A percentile compares a stretch with the other conserved stretches of the same genome.
These are phyloP conservation scores for Sphenopsis melanotis DNA, from an alignment of 2,797 vertebrate species.

Conservation along the genomic window DNA sequence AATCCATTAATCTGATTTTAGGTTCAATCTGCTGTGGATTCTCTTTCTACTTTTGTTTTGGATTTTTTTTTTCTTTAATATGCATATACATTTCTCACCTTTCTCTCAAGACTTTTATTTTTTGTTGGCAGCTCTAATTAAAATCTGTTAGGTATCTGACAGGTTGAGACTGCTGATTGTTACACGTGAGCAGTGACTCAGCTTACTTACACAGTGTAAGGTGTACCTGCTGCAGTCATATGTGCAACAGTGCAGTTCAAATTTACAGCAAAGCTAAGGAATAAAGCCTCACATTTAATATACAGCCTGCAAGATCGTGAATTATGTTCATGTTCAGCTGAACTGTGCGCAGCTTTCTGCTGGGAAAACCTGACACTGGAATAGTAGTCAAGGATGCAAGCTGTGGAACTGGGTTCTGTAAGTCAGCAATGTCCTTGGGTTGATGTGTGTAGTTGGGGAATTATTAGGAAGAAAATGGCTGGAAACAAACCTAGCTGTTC, in stretches of 20 bases:
- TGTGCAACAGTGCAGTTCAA: not conserved
- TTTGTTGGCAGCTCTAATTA: not conserved
- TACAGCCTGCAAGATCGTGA: not conserved
- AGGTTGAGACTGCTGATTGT: not conserved
- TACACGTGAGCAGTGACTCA: constrained; percentile 23
- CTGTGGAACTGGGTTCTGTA: not conserved
- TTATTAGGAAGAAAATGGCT: not conserved
- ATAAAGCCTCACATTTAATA: not conserved
- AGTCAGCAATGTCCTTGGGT: not conserved
- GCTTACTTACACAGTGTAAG: not conserved
- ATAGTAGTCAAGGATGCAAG: not conserved
- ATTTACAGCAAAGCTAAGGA: not conserved
- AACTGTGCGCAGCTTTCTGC: not conserved
- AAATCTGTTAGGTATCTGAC: not conserved
- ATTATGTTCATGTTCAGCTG: not conserved
- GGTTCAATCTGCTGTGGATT: not conserved
- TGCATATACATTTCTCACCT: not conserved
- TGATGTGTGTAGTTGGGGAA: not conserved
- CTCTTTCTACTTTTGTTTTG: not conserved
- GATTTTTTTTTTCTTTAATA: not conserved
- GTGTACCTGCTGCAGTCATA: not conserved
- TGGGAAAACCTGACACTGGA: not conserved
- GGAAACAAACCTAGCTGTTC: not conserved
- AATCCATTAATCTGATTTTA: constrained; percentile 46
- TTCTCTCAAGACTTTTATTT: not conserved